A percentile compares a stretch with the other conserved stretches of the same genome.
Conservation (phyloP, 2,797 vertebrate genomes). For the Microchirus variegatus region DNA sequence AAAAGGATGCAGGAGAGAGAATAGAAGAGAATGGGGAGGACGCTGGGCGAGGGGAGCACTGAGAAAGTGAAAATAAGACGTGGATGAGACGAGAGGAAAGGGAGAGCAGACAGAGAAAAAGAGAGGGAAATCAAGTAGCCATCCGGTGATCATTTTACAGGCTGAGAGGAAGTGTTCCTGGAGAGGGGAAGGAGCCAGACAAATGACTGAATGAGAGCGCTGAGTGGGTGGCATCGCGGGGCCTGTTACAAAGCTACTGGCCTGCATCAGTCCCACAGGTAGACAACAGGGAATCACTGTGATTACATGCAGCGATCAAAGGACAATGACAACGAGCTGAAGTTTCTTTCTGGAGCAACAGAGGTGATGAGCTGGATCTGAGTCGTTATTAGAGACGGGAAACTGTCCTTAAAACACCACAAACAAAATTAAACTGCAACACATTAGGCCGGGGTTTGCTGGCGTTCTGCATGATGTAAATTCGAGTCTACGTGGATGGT, state of each 20-base stretch:
- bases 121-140: conserved; percentile 77
- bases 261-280: conserved; percentile 53
- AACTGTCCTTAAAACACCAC: too few species aligned
- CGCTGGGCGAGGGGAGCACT: conserved; percentile 15
- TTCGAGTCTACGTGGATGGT: too few species aligned
- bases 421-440: too few species aligned
- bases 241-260: conserved; percentile 41
- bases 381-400: too few species aligned
- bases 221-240: conserved; percentile 75
- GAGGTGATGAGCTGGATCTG: too few species aligned
- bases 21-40: conserved; percentile 40
- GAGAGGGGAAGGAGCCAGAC: conserved; percentile 88
- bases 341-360: too few species aligned
- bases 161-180: conserved; percentile 82
- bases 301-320: background rate
- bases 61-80: conserved; percentile 57
- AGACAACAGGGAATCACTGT: conserved; percentile 26
- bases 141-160: conserved; percentile 87
- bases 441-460: too few species aligned
- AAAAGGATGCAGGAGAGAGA: conserved; percentile 63
- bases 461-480: too few species aligned
- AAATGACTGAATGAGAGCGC: conserved; percentile 85
- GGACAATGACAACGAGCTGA: too few species aligned
- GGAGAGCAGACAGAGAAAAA: conserved; percentile 48
- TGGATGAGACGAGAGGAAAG: conserved; percentile 42